Evolutionary conservation across 2,797 vertebrate genomes (phyloP), one percentile per base, ranked within the genome.

Genomic region (Rhinoraja longicauda): DNA sequence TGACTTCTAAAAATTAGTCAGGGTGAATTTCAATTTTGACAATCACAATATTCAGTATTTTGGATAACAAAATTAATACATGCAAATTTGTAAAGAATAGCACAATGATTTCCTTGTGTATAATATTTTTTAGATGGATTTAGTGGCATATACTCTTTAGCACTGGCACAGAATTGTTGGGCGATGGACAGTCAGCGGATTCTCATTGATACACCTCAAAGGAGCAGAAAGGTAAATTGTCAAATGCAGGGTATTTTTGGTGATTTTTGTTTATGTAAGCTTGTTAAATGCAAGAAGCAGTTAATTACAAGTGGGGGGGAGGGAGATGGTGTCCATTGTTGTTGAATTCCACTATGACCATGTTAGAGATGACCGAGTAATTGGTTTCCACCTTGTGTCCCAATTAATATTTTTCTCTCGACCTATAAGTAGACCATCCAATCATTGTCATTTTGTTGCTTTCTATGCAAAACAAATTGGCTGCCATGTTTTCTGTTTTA

Each of bases 141-240:
- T 93, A 96, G 97, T 45, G 99, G 99, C 57, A 97, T 99, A 95
- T 99, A 99, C 96, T 97, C 95, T 90, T 94, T 95, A 0, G 94
- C 96, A 94, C 94, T 99, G 94, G 97, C 99, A 0, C 95, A 95
- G 88, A 95, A 95, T 88, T 99, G 99, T 95, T 99, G 99, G 99
- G 98, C 99, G 0, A 97, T 97, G 0, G 98, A 99, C 94, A 99
- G 98, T 95, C 97, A 96, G 95, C 96, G 98, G 39, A 93, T 99
- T 2, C 95, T 99, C 90, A 91, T 99, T 45, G 96, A 97, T 93
- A 98, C 97, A 0, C 95, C 96, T 86, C 98, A 98, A 95, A 97
- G 97, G 94, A 98, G 98, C 95, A 97, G 95, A 64, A 97, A 98
- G 98, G 99, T 99, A 94, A 93, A 93, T 57, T 9, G 29, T 15